Evolutionary conservation across 2,797 vertebrate species (phyloP).

Genomic region (Tinamus major): DNA sequence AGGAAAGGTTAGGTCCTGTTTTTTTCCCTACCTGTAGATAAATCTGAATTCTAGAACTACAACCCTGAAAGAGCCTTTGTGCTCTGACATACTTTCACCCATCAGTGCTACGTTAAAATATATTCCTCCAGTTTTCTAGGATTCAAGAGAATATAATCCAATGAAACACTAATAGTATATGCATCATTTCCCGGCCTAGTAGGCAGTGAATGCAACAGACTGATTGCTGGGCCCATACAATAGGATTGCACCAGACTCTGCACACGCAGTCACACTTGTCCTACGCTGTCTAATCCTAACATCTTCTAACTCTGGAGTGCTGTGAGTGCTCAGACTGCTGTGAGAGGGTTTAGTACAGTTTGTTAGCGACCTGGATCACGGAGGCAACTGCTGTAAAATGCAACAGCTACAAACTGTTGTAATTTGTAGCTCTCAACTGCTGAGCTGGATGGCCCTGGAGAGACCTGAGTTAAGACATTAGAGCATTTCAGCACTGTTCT

Average conservation of each 20-base stretch:
- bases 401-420: neutral
- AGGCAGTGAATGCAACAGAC: neutral
- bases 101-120: neutral
- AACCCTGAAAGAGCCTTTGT: neutral
- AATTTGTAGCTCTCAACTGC: neutral
- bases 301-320: neutral
- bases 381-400: neutral
- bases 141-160: neutral
- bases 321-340: neutral
- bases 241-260: neutral
- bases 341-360: neutral
- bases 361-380: neutral
- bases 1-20: neutral
- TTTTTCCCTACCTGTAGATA: neutral
- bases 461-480: no score
- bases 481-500: no score
- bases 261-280: neutral
- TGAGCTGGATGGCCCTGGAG: neutral
- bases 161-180: neutral
- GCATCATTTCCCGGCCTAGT: slow-evolving; percentile 35
- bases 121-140: neutral
- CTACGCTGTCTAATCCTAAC: neutral
- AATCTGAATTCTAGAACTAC: neutral
- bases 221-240: neutral
- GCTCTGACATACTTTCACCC: neutral